These are phyloP conservation scores for Acanthacorydalis orientalis DNA, from an alignment of 2,888 invertebrate species.

Conservation along the genomic window DNA sequence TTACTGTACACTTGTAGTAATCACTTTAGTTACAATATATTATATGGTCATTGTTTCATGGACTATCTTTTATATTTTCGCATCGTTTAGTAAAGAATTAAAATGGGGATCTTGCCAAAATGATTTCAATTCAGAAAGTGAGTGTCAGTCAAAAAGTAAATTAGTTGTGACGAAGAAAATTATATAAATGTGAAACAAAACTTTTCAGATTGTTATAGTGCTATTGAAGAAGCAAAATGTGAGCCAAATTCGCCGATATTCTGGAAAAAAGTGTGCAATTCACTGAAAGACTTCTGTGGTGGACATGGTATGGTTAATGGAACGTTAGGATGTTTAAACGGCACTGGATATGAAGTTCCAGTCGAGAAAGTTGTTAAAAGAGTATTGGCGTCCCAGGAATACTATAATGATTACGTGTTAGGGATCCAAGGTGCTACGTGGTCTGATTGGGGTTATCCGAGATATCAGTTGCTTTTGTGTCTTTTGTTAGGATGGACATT, in stretches of 20 bases:
- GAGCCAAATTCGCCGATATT: slow-evolving; percentile 21
- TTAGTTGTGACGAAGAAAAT: background rate
- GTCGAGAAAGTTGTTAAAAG: slow-evolving; percentile 36
- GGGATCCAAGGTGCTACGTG: slow-evolving; percentile 54
- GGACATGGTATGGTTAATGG: background rate
- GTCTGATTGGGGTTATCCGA: slow-evolving; percentile 57
- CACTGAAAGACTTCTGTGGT: slow-evolving; percentile 4
- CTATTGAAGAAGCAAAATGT: slow-evolving; percentile 38
- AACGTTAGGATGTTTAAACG: slow-evolving; percentile 4
- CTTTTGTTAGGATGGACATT: slow-evolving; percentile 64
- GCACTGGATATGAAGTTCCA: slow-evolving; percentile 23
- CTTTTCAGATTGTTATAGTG: slow-evolving; percentile 44
- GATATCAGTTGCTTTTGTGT: slow-evolving; percentile 70
- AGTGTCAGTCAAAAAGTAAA: slow-evolving; percentile 18
- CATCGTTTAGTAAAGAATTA: slow-evolving; percentile 43
- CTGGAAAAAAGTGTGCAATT: slow-evolving; percentile 5
- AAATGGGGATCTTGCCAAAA: slow-evolving; percentile 55
- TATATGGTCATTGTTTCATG: slow-evolving; percentile 69
- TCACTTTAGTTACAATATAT: slow-evolving; percentile 54
- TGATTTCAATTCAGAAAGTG: slow-evolving; percentile 39
- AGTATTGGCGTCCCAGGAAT: slow-evolving; percentile 31
- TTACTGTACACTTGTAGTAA: slow-evolving; percentile 50
- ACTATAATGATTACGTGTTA: slow-evolving; percentile 55
- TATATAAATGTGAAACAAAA: slow-evolving; percentile 4
- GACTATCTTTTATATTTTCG: slow-evolving; percentile 57